Conservation (phyloP, 1,140 invertebrate species). For the Dinothrombium tinctorium region DNA sequence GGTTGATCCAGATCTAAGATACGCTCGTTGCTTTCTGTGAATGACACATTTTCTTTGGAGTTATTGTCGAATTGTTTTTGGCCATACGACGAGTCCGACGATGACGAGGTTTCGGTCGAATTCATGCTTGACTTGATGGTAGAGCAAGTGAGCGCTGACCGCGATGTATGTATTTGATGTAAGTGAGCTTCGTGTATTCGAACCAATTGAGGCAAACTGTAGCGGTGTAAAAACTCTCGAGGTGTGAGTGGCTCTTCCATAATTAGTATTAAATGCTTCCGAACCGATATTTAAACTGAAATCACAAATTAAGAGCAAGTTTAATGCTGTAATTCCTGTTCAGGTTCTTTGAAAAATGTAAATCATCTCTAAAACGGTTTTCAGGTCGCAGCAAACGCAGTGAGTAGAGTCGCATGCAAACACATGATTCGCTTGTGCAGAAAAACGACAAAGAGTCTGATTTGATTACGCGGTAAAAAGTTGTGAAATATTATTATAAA, state of each 20-base stretch:
- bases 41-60: background rate
- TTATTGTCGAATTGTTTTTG: background rate
- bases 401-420: too few relatives aligned
- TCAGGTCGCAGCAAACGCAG: too few relatives aligned
- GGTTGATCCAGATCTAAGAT: constrained; percentile 12
- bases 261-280: too few relatives aligned
- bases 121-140: background rate
- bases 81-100: background rate
- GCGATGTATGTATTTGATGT: background rate
- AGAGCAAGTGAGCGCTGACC: background rate
- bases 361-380: too few relatives aligned
- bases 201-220: constrained; percentile 11
- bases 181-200: constrained; percentile 10
- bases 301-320: too few relatives aligned
- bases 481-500: too few relatives aligned
- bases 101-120: background rate
- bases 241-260: constrained; percentile 10
- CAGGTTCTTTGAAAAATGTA: too few relatives aligned
- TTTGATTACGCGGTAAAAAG: too few relatives aligned
- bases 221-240: constrained; percentile 11
- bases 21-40: constrained; percentile 3
- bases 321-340: too few relatives aligned
- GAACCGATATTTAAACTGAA: too few relatives aligned
- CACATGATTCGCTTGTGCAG: too few relatives aligned
- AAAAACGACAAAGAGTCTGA: too few relatives aligned